Evolutionary conservation across 2,797 vertebrate species (phyloP).

Genomic region (Trachops cirrhosus): DNA sequence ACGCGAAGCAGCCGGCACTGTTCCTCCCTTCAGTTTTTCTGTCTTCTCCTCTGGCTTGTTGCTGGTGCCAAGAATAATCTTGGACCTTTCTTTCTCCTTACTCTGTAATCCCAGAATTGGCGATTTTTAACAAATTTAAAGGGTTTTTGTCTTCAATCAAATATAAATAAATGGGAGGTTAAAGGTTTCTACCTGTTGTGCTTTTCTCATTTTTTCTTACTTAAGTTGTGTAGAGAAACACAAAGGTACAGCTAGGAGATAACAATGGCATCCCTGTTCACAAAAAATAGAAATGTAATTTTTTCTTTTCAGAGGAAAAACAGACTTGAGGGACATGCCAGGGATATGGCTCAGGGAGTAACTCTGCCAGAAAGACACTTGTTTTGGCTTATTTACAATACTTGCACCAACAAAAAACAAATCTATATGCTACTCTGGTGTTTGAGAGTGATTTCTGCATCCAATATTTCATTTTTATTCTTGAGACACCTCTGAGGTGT

Average conservation of each 20-base stretch:
- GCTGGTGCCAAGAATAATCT: not conserved
- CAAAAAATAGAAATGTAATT: not conserved
- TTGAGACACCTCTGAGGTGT: not conserved
- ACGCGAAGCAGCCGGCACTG: not conserved
- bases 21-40: not conserved
- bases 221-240: not conserved
- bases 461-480: not conserved
- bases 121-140: not conserved
- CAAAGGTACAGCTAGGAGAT: not conserved
- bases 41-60: not conserved
- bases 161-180: not conserved
- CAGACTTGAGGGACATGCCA: not conserved
- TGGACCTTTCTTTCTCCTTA: not conserved
- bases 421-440: not conserved
- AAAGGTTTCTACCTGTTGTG: not conserved
- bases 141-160: not conserved
- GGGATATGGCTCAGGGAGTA: not conserved
- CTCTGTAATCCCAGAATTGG: not conserved
- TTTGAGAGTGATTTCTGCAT: not conserved
- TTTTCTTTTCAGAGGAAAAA: constrained; percentile 12
- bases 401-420: not conserved
- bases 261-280: not conserved
- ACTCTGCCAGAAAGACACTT: not conserved
- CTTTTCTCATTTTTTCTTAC: not conserved
- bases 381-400: not conserved